Base-by-base conservation (phyloP, 1,140 invertebrate species). In the Atta colombica region DNA sequence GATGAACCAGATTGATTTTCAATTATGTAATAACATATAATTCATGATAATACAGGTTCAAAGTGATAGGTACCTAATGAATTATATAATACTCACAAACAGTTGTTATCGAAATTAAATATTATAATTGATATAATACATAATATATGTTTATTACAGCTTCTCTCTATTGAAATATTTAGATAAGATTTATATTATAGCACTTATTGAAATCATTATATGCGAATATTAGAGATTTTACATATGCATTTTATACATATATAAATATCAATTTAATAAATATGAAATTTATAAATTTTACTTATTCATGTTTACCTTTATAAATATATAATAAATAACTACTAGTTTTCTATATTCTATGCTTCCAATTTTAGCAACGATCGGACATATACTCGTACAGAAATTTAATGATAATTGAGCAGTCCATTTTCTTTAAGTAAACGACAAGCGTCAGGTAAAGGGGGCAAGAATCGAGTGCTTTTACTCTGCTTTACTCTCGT, bases 371-470 rank as follows among this genome's bases (percentile, higher is more conserved):
- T 71, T 25, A 21, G 5, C 18, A 16, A 55, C n/a, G 60, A 35
- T n/a, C 31, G 31, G 10, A n/a, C 45, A n/a, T 25, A 31, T n/a
- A 25, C 25, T 25, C 25, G 25, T 25, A 16, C 4, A 14, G 1
- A 31, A 72, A 31, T 39, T 71, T 61, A 74, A 84, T 74, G n/a
- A 31, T 28, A 74, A 2, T 35, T 14, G 28, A 60, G 21, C 25
- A 18, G 28, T 28, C 25, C 6, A 60, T 51, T 61, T 68, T 75
- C 69, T 51, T 84, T 74, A 75, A 61, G 39, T 61, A 82, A 82
- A 61, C 80, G 55, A 51, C 31, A 84, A 39, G n/a, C 3, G 53
- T 16, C 21, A 21, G 49, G 8, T 7, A 21, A 25, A 68, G 45
- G 4, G 12, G 12, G 7, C 45, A n/a, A 74, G 18, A 39, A 45